Percentiles rank a stretch among this genome's conserved stretches.
phyloP scores from a whole-genome alignment of 2,797 vertebrate species.

The Vireo griseus region DNA sequence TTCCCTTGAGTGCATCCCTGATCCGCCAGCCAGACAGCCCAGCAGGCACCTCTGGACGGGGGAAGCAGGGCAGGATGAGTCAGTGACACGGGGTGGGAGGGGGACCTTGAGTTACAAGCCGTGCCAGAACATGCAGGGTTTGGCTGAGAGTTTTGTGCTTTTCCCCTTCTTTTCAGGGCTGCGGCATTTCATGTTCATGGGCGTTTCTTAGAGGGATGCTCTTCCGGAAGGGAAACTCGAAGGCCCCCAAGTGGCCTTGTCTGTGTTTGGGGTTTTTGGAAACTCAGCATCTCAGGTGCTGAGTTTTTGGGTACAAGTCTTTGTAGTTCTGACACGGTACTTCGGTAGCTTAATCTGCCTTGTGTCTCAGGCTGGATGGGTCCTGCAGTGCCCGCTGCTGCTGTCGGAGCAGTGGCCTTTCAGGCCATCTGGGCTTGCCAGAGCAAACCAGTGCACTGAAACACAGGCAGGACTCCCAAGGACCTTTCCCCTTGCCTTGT shows the following conservation, averaged over 20 bases:
- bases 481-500: background rate
- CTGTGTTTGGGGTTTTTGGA: background rate
- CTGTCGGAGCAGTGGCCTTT: background rate
- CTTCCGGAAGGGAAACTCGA: background rate
- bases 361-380: background rate
- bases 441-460: background rate
- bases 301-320: background rate
- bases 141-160: background rate
- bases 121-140: rapidly evolving
- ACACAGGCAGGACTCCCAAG: background rate
- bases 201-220: background rate
- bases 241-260: background rate
- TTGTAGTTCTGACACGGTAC: rapidly evolving
- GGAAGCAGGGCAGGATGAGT: background rate
- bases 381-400: background rate
- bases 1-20: background rate
- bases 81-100: rapidly evolving
- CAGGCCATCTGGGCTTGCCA: rapidly evolving
- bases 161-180: background rate
- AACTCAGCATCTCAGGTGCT: background rate
- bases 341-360: background rate
- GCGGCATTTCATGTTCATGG: rapidly evolving
- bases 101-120: background rate
- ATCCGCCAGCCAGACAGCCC: background rate
- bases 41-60: background rate